Percentiles rank a stretch among this genome's conserved stretches.
Evolutionary conservation across 2,113 vertebrate species (phyloP).

Genomic region (Caloenas nicobarica): DNA sequence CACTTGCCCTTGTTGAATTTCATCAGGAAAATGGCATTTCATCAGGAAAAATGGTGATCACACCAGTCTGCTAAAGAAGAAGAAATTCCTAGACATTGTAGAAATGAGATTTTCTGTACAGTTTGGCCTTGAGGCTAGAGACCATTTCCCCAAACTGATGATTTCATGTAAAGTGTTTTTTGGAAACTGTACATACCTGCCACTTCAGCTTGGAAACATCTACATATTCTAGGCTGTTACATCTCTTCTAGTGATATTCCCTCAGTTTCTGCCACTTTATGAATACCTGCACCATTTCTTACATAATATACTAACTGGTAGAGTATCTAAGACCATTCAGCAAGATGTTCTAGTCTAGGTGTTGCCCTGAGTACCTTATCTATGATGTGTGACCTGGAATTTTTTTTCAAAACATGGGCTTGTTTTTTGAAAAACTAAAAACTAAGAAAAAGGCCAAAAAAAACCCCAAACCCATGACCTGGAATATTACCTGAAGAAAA

Average conservation of each 20-base stretch:
- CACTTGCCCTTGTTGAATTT: too few relatives aligned
- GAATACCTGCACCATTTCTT: background rate
- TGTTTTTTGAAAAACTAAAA: background rate
- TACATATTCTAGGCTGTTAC: background rate
- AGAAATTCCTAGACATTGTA: background rate
- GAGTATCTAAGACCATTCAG: background rate
- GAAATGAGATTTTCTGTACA: background rate
- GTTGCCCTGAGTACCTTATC: background rate
- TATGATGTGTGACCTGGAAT: background rate
- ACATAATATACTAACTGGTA: background rate
- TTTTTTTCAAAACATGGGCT: background rate
- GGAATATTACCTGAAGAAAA: background rate
- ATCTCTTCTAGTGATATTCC: background rate
- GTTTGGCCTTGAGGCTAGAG: background rate
- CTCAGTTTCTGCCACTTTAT: background rate
- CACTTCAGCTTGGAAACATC: background rate
- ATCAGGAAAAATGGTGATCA: background rate
- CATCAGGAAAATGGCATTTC: too few relatives aligned
- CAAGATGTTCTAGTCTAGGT: background rate
- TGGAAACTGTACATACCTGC: background rate
- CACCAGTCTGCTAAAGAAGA: background rate
- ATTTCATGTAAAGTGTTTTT: background rate
- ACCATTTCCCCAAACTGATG: background rate
- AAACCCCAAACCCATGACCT: fast-evolving
- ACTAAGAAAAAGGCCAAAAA: background rate